Conservation (phyloP, 1,140 invertebrate species). For the Drosophila pachea region DNA sequence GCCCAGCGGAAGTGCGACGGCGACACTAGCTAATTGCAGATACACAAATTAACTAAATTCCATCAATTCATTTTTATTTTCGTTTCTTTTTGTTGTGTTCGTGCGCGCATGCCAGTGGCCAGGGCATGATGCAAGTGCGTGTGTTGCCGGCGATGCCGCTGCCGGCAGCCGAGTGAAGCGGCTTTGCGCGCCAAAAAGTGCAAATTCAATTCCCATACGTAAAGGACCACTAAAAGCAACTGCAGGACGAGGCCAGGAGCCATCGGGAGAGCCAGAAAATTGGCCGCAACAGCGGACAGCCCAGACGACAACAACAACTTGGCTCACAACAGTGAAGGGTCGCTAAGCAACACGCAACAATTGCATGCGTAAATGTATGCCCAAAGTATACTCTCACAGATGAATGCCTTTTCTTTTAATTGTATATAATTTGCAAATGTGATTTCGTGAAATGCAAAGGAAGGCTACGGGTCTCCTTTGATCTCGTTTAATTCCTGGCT, state of each 20-base stretch:
- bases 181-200: slow-evolving; percentile 38
- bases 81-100: slow-evolving; percentile 17
- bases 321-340: slow-evolving; percentile 11
- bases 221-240: neutral
- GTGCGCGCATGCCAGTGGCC: neutral
- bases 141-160: slow-evolving; percentile 11
- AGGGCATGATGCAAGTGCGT: slow-evolving; percentile 16
- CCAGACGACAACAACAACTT: slow-evolving; percentile 4
- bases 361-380: slow-evolving; percentile 8
- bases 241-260: slow-evolving; percentile 1
- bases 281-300: slow-evolving; percentile 7
- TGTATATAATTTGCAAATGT: no score
- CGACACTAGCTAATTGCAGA: neutral
- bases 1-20: slow-evolving; percentile 17
- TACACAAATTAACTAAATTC: neutral
- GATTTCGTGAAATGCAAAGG: no score
- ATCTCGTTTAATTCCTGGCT: neutral
- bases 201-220: slow-evolving; percentile 18
- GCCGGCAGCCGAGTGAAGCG: slow-evolving; percentile 30
- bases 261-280: slow-evolving; percentile 25
- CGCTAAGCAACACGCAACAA: neutral
- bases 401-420: no score
- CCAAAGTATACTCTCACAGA: neutral
- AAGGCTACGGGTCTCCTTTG: no score
- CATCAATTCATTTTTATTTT: neutral